A percentile compares a stretch with the other conserved stretches of the same genome.
These are phyloP conservation scores for Enteromius argenteus DNA, from an alignment of 2,797 vertebrate species.

Conservation along the genomic window DNA sequence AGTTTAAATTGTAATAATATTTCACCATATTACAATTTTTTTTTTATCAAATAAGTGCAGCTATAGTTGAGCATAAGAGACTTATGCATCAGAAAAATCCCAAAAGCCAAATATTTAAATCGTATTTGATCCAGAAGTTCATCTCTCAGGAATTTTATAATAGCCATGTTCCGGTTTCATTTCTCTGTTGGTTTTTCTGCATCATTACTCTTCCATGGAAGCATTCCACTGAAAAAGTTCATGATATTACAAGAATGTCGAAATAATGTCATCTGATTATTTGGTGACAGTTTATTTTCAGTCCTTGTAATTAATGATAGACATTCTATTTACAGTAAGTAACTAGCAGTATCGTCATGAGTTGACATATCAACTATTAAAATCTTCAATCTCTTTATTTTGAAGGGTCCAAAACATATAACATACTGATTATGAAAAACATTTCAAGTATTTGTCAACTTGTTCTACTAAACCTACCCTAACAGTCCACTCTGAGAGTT, in stretches of 20 bases:
- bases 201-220: not conserved
- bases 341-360: no score
- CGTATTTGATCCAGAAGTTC: no score
- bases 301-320: no score
- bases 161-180: not conserved
- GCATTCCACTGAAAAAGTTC: not conserved
- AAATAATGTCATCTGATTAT: not conserved
- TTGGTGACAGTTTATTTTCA: no score
- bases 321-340: no score
- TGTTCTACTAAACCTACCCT: no score
- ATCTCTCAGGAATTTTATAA: not conserved
- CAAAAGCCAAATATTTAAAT: not conserved
- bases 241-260: not conserved
- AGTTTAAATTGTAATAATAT: not conserved
- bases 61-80: not conserved
- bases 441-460: no score
- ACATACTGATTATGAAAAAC: no score
- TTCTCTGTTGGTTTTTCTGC: slow-evolving; percentile 18
- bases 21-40: not conserved
- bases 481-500: no score
- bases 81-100: not conserved
- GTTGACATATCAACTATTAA: no score
- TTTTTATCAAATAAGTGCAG: not conserved
- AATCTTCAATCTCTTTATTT: no score
- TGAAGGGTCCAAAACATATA: no score